phyloP scores from a whole-genome alignment of 2,888 invertebrate species.

The Tiliacea aurago region DNA sequence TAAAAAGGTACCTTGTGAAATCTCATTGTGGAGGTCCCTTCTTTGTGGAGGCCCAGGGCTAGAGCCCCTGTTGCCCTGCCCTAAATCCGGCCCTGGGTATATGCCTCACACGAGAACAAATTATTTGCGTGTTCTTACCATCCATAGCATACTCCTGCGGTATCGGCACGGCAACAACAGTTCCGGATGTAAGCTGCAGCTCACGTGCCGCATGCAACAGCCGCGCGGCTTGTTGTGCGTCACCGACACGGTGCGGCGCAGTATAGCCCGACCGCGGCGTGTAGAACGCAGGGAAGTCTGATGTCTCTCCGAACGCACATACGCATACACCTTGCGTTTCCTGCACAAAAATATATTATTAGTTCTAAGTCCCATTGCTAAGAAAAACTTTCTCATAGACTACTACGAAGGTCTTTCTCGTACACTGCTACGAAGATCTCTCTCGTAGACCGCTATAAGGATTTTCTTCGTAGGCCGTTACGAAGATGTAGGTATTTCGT shows the following conservation, averaged over 20 bases:
- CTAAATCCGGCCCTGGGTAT: too few relatives aligned
- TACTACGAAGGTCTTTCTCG: neutral
- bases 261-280: constrained; percentile 93
- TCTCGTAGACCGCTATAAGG: neutral
- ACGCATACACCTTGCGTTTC: constrained; percentile 99
- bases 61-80: too few relatives aligned
- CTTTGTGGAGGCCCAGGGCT: too few relatives aligned
- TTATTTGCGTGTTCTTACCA: constrained; percentile 72
- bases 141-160: constrained; percentile 93
- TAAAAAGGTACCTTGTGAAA: too few relatives aligned
- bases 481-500: neutral
- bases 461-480: neutral
- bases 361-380: neutral
- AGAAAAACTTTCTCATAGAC: neutral
- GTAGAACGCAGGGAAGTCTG: constrained; percentile 98
- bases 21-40: too few relatives aligned
- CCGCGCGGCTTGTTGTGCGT: constrained; percentile 93
- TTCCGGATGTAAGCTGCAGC: constrained; percentile 92
- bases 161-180: constrained; percentile 97
- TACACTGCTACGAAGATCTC: neutral
- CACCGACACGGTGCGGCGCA: constrained; percentile 93
- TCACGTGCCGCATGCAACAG: constrained; percentile 91
- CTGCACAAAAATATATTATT: constrained; percentile 81
- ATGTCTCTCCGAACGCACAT: constrained; percentile 92
- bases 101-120: too few relatives aligned